phyloP scores from a whole-genome alignment of 2,113 vertebrate species.

The Oreochromis spilurus region DNA sequence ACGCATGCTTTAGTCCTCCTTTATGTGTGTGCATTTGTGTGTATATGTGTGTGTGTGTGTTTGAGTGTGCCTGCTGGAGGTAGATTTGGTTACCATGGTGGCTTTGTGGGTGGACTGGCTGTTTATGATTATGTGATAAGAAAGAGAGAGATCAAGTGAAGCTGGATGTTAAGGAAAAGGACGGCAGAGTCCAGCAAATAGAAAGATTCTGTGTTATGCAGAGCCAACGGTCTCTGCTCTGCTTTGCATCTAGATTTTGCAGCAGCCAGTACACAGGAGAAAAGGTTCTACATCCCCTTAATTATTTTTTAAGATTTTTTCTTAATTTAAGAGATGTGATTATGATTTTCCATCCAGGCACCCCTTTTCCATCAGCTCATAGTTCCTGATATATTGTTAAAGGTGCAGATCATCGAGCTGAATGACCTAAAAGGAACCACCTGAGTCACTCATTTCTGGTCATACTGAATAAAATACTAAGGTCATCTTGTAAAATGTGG shows the following conservation, averaged over 20 bases:
- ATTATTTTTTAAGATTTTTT: neutral
- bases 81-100: conserved; percentile 47
- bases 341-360: neutral
- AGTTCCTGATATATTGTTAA: neutral
- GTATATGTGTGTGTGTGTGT: neutral
- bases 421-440: neutral
- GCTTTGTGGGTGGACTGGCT: conserved; percentile 41
- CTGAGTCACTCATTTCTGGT: neutral
- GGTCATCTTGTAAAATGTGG: neutral
- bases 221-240: neutral
- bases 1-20: conserved; percentile 14
- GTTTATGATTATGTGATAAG: conserved; percentile 26
- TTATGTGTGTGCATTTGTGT: neutral
- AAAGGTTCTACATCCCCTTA: neutral
- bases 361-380: neutral
- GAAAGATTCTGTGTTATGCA: neutral
- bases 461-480: neutral
- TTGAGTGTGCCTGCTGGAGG: conserved; percentile 14
- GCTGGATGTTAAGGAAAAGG: neutral
- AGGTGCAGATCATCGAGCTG: neutral
- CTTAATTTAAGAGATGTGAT: neutral
- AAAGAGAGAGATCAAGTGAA: conserved; percentile 17
- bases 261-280: neutral
- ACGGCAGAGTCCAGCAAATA: neutral
- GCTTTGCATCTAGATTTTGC: neutral